A percentile compares a stretch with the other conserved stretches of the same genome.
These are phyloP conservation scores for Ginglymostoma cirratum DNA, from an alignment of 2,113 vertebrate species.

Conservation along the genomic window DNA sequence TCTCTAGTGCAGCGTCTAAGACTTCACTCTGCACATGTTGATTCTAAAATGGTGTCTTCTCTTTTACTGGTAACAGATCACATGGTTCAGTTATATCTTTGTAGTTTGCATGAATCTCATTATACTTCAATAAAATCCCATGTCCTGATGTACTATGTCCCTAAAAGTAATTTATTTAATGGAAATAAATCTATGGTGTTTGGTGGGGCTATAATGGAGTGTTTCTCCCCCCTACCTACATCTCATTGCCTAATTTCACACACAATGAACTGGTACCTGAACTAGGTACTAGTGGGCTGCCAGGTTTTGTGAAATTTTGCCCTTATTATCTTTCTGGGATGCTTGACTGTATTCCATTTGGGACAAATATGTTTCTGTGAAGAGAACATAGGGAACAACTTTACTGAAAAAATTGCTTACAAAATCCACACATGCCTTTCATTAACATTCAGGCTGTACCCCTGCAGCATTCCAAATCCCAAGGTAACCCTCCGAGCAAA, in stretches of 20 bases:
- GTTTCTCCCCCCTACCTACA: too few relatives aligned
- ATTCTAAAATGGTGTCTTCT: too few relatives aligned
- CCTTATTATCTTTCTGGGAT: neutral
- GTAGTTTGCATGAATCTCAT: too few relatives aligned
- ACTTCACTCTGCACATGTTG: too few relatives aligned
- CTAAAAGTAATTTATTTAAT: neutral
- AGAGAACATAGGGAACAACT: neutral
- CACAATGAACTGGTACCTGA: neutral
- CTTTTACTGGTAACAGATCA: too few relatives aligned
- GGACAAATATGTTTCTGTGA: neutral
- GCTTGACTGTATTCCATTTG: neutral
- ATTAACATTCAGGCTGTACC: neutral
- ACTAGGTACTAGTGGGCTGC: neutral
- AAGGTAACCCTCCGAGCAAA: constrained; percentile 8
- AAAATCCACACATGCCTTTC: neutral
- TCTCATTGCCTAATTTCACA: neutral
- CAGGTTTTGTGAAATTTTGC: neutral
- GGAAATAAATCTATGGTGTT: neutral
- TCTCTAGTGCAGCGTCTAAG: too few relatives aligned
- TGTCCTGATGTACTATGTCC: too few relatives aligned
- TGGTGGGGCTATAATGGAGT: neutral
- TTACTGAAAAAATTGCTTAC: neutral
- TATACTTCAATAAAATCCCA: too few relatives aligned
- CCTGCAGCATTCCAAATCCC: neutral
- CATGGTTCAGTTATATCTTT: too few relatives aligned